Conservation (phyloP, 1,140 invertebrate genomes). For the Elysia chlorotica region DNA sequence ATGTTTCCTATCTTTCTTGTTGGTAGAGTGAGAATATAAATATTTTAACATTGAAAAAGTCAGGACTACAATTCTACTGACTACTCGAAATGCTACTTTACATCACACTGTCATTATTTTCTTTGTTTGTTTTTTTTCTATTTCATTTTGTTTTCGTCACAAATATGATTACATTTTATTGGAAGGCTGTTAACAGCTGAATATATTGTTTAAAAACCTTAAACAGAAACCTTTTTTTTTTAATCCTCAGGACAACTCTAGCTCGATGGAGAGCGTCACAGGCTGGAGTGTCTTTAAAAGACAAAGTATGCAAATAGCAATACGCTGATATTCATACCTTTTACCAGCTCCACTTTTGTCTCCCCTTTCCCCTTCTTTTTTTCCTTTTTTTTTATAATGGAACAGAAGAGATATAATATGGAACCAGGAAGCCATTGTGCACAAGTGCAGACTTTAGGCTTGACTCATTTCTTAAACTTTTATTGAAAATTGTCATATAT, state of each 20-base stretch:
- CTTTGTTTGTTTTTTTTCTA: neutral
- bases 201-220: neutral
- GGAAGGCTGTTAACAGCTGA: neutral
- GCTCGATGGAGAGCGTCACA: slow-evolving; percentile 94
- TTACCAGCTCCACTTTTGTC: neutral
- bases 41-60: neutral
- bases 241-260: slow-evolving; percentile 81
- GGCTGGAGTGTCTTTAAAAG: slow-evolving; percentile 71
- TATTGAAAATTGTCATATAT: too few species aligned
- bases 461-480: too few species aligned
- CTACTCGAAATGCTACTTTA: neutral
- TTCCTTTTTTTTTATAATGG: neutral
- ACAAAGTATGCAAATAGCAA: neutral
- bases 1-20: too few species aligned
- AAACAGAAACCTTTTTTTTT: neutral
- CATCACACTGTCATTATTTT: neutral
- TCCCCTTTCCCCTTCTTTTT: neutral
- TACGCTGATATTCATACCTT: neutral
- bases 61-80: neutral
- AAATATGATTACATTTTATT: neutral
- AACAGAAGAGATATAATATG: neutral
- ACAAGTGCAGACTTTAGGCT: too few species aligned
- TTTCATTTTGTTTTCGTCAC: neutral
- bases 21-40: too few species aligned
- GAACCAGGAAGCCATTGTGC: too few species aligned